A percentile compares a stretch with the other conserved stretches of the same genome.
These are phyloP conservation scores for Gonocerus acuteangulatus DNA, from an alignment of 2,888 invertebrate species.

Conservation along the genomic window DNA sequence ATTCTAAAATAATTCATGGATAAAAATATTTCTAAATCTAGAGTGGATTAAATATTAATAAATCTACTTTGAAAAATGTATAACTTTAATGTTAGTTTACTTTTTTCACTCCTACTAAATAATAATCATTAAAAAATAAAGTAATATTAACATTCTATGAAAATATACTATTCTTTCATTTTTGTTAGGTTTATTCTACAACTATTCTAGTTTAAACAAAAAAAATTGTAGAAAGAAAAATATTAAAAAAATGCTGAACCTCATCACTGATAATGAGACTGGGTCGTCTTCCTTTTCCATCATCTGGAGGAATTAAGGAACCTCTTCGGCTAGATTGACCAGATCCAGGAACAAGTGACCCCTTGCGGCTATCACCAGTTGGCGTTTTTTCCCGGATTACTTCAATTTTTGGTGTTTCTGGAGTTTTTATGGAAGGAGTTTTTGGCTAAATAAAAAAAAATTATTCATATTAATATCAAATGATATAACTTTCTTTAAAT, in stretches of 20 bases:
- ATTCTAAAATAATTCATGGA: too few relatives aligned
- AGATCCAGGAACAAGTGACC: constrained; percentile 62
- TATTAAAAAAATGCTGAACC: constrained; percentile 52
- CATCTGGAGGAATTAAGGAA: constrained; percentile 76
- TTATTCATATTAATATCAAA: too few relatives aligned
- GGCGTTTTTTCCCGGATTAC: constrained; percentile 74
- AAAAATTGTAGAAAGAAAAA: constrained; percentile 4
- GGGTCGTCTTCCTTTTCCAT: constrained; percentile 76
- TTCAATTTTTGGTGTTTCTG: constrained; percentile 74
- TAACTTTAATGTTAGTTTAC: background rate
- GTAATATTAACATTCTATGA: background rate
- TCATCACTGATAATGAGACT: constrained; percentile 89
- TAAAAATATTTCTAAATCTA: too few relatives aligned
- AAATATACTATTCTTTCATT: background rate
- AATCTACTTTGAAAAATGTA: too few relatives aligned
- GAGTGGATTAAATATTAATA: too few relatives aligned
- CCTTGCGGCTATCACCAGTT: constrained; percentile 54
- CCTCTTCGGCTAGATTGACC: constrained; percentile 65
- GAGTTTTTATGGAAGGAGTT: constrained; percentile 60
- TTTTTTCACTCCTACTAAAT: too few relatives aligned
- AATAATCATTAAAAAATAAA: too few relatives aligned
- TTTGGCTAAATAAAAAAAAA: background rate
- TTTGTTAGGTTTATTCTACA: background rate
- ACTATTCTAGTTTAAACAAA: background rate
- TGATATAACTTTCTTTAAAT: too few relatives aligned